Evolutionary conservation across 2,797 vertebrate genomes (phyloP), one percentile per base, ranked within the genome.

Genomic region (Uromys caudimaculatus): DNA sequence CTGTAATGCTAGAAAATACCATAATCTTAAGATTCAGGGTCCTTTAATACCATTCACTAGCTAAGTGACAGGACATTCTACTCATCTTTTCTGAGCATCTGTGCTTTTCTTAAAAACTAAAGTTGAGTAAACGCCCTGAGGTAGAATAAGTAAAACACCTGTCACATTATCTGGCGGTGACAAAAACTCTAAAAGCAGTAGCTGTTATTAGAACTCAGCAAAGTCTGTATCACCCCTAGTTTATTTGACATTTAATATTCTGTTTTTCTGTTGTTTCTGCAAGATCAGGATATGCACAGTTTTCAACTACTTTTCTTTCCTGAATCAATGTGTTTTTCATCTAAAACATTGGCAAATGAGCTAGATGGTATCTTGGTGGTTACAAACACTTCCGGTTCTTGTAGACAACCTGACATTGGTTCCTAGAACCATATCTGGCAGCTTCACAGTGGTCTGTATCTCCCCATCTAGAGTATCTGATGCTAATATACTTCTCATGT

Each of bases 261-360:
- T 52, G 3, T 38, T 87, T 67, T 58, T 47, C 27, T 60, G 32
- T 86, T 86, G n/a, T 88, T 92, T 90, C 56, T 93, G 38, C 58
- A 93, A 76, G 17, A 90, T 47, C 14, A 85, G n/a, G 35, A 56
- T 27, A 13, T 78, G 24, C 62, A 52, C 1, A 69, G 60, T 50
- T 90, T 52, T 88, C 73, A 86, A 89, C 13, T n/a, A 87, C 50
- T 90, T 93, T 71, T 71, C 64, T 47, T 93, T 92, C 19, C n/a
- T n/a, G 21, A 62, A 58, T 88, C 50, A 19, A 19, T 17, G 32
- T 54, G 23, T 29, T 67, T 69, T 67, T 67, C 29, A 12, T 21
- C 2, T 23, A 92, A 76, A 81, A 93, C 23, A 77, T 1, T 52
- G 3, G 11, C 32, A 77, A 78, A 44, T 24, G 35, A 23, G 21